A percentile compares a stretch with the other conserved stretches of the same genome.
Evolutionary conservation across 2,113 vertebrate species (phyloP).

Genomic region (Rhinoderma darwinii): DNA sequence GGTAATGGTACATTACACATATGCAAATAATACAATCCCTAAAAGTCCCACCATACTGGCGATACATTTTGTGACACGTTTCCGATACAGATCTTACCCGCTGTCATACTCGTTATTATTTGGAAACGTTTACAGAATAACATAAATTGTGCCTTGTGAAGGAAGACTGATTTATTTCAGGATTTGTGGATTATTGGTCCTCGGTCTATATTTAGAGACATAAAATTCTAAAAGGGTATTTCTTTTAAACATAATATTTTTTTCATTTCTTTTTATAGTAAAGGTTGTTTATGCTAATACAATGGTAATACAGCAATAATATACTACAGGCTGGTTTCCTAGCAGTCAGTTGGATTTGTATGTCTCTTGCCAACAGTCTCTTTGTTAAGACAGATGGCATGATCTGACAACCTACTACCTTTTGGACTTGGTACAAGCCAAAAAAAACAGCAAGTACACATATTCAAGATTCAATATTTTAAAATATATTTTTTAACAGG

Average conservation of each 20-base stretch:
- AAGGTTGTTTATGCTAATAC: background rate
- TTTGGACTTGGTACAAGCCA: background rate
- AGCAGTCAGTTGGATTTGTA: background rate
- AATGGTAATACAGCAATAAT: background rate
- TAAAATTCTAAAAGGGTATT: background rate
- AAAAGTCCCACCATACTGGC: no score
- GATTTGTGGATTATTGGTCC: background rate
- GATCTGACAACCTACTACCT: background rate
- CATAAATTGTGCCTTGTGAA: no score
- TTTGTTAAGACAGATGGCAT: background rate
- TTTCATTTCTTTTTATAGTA: no score
- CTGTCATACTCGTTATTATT: no score
- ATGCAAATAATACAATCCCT: no score
- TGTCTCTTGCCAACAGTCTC: background rate
- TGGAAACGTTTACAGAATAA: no score
- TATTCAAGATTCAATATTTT: background rate
- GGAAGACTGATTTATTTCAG: no score
- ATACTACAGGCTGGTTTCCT: background rate
- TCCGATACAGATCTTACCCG: no score
- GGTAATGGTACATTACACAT: no score
- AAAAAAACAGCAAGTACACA: background rate
- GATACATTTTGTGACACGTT: no score
- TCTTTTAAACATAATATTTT: background rate
- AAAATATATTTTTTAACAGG: background rate
- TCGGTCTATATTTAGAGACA: background rate